Percentiles rank a stretch among this genome's conserved stretches.
Conservation (phyloP, 1,140 invertebrate genomes). For the Danaus melanippus region DNA sequence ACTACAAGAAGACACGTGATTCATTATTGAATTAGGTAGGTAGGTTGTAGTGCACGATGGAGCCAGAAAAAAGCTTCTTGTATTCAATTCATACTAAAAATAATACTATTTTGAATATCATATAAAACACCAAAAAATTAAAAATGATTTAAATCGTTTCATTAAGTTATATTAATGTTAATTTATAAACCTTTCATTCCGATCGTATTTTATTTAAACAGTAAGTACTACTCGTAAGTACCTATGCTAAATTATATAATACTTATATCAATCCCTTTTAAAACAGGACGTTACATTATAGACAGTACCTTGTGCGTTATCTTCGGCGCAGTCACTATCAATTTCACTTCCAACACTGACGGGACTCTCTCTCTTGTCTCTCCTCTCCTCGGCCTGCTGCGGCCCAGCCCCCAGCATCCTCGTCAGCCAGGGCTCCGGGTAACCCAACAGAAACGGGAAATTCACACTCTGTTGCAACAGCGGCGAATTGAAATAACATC, state of each 20-base stretch:
- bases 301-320: conserved; percentile 48
- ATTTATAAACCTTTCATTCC: too few species aligned
- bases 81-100: too few species aligned
- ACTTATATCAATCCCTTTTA: too few species aligned
- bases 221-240: too few species aligned
- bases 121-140: too few species aligned
- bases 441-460: conserved; percentile 59
- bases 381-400: conserved; percentile 31
- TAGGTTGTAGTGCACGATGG: too few species aligned
- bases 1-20: too few species aligned
- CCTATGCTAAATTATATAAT: neutral
- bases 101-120: too few species aligned
- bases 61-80: too few species aligned
- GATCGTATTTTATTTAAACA: neutral
- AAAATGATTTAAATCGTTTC: too few species aligned
- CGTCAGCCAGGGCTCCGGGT: conserved; percentile 56
- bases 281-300: neutral
- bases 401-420: conserved; percentile 35
- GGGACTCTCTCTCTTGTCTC: conserved; percentile 61
- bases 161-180: too few species aligned
- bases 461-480: conserved; percentile 58
- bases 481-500: conserved; percentile 57
- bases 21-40: too few species aligned
- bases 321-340: conserved; percentile 57
- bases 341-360: conserved; percentile 61